A percentile compares a stretch with the other conserved stretches of the same genome.
Conservation (phyloP, 2,113 vertebrate species). For the Perca fluviatilis region DNA sequence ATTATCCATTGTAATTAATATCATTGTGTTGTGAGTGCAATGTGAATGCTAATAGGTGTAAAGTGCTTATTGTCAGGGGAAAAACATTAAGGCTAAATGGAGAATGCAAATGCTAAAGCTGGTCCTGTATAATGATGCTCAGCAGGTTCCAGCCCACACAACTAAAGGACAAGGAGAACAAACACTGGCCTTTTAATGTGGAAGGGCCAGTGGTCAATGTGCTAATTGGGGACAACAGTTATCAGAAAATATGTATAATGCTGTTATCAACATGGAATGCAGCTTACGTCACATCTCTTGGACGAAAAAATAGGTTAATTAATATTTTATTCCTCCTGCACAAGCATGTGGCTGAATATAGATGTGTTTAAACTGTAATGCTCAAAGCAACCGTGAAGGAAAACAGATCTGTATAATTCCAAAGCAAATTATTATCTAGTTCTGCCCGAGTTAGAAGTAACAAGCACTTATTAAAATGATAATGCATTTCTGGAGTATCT, state of each 20-base stretch:
- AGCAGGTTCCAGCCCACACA: slow-evolving; percentile 37
- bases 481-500: slow-evolving; percentile 20
- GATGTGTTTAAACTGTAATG: background rate
- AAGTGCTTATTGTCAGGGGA: slow-evolving; percentile 55
- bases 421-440: slow-evolving; percentile 3
- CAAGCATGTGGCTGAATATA: slow-evolving; percentile 5
- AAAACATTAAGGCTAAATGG: slow-evolving; percentile 62
- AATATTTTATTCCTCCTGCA: slow-evolving; percentile 16
- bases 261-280: background rate
- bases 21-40: slow-evolving; percentile 61
- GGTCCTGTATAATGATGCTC: slow-evolving; percentile 40
- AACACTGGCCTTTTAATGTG: slow-evolving; percentile 23
- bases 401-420: background rate
- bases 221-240: slow-evolving; percentile 30
- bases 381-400: background rate
- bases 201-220: slow-evolving; percentile 5
- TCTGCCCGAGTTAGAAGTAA: slow-evolving; percentile 33
- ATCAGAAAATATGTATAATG: slow-evolving; percentile 7
- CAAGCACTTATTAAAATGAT: slow-evolving; percentile 51
- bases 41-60: slow-evolving; percentile 54
- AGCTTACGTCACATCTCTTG: slow-evolving; percentile 8
- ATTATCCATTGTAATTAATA: slow-evolving; percentile 70
- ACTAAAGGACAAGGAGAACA: slow-evolving; percentile 31
- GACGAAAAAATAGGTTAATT: background rate
- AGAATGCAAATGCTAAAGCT: slow-evolving; percentile 49